phyloP scores from a whole-genome alignment of 2,888 invertebrate genomes.

The Isotomurus palustris region DNA sequence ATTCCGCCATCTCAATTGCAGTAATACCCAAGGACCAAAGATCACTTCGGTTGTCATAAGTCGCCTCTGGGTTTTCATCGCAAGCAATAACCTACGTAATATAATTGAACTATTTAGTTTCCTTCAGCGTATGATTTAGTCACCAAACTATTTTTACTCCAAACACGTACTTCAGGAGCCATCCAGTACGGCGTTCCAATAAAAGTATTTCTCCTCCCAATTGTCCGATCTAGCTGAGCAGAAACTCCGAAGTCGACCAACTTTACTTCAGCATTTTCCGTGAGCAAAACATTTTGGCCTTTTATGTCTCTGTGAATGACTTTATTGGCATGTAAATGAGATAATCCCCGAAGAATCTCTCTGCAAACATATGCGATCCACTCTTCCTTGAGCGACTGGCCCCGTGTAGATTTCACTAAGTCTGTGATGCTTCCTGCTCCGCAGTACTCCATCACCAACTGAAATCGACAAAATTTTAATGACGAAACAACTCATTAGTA shows the following conservation, averaged over 20 bases:
- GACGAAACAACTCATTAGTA: neutral
- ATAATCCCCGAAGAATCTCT: slow-evolving; percentile 89
- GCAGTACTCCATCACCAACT: slow-evolving; percentile 99
- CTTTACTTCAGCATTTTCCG: slow-evolving; percentile 99
- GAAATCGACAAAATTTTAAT: slow-evolving; percentile 30
- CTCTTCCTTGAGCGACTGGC: slow-evolving; percentile 96
- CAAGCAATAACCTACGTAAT: slow-evolving; percentile 89
- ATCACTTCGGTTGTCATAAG: slow-evolving; percentile 95
- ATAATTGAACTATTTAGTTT: neutral
- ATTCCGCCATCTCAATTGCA: slow-evolving; percentile 99
- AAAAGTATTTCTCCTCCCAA: slow-evolving; percentile 97
- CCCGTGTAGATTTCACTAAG: slow-evolving; percentile 98
- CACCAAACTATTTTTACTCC: no score
- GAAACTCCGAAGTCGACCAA: slow-evolving; percentile 55
- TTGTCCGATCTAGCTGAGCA: slow-evolving; percentile 97
- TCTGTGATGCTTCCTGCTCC: slow-evolving; percentile 99
- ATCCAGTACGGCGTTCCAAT: slow-evolving; percentile 97
- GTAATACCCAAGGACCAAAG: slow-evolving; percentile 93
- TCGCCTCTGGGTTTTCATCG: slow-evolving; percentile 99
- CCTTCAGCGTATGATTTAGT: neutral
- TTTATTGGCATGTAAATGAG: slow-evolving; percentile 97
- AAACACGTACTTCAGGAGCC: slow-evolving; percentile 73
- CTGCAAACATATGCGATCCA: slow-evolving; percentile 99
- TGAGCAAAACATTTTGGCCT: slow-evolving; percentile 97
- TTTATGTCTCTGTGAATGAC: slow-evolving; percentile 99